A percentile compares a stretch with the other conserved stretches of the same genome.
Evolutionary conservation across 2,888 invertebrate genomes (phyloP).

Genomic region (Meliscaeva auricollis): DNA sequence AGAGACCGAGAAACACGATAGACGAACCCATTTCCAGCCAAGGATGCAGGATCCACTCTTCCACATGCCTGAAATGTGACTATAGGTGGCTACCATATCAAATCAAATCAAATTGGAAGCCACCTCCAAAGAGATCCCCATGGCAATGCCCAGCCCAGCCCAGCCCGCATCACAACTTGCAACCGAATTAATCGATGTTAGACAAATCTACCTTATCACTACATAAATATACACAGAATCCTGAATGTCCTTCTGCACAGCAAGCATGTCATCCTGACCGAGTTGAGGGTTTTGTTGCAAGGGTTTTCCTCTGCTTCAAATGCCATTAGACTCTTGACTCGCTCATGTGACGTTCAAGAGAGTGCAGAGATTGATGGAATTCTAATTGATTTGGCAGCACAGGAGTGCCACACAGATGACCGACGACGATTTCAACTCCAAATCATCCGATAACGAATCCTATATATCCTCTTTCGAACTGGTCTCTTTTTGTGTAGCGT

Average conservation of each 20-base stretch:
- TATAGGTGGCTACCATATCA: conserved; percentile 49
- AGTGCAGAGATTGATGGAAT: conserved; percentile 66
- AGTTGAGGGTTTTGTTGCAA: conserved; percentile 9
- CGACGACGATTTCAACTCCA: conserved; percentile 14
- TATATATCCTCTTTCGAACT: not conserved
- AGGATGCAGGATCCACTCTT: conserved; percentile 37
- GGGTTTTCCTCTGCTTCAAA: conserved; percentile 1
- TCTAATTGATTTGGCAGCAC: conserved; percentile 71
- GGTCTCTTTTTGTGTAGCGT: too few relatives aligned
- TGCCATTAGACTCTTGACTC: conserved; percentile 17
- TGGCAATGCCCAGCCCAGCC: conserved; percentile 1
- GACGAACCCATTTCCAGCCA: conserved; percentile 7
- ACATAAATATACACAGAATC: conserved; percentile 56
- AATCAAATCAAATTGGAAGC: conserved; percentile 49
- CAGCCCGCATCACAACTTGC: conserved; percentile 34
- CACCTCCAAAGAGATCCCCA: conserved; percentile 14
- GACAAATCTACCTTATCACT: conserved; percentile 69
- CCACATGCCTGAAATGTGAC: conserved; percentile 45
- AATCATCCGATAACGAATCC: conserved; percentile 9
- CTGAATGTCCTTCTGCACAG: conserved; percentile 57
- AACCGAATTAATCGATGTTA: conserved; percentile 60
- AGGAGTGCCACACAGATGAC: conserved; percentile 36
- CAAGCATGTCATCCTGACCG: not conserved
- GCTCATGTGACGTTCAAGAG: conserved; percentile 17
- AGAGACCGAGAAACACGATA: conserved; percentile 33